phyloP scores from a whole-genome alignment of 1,140 invertebrate genomes.

The Hermetia illucens region DNA sequence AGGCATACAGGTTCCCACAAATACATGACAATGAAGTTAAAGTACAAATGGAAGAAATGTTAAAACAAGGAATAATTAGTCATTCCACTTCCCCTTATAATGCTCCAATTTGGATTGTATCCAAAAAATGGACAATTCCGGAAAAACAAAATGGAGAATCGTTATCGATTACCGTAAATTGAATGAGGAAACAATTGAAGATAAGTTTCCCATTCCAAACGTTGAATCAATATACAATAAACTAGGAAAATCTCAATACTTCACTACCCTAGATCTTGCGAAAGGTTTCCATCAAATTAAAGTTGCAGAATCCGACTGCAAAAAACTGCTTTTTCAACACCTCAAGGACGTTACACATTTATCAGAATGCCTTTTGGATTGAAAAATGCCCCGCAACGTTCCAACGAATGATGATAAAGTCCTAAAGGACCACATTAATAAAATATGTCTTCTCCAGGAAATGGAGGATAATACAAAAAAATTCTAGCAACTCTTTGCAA shows the following conservation, averaged over 20 bases:
- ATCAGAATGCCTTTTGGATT: too few relatives aligned
- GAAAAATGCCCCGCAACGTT: too few relatives aligned
- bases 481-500: too few relatives aligned
- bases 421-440: too few relatives aligned
- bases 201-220: slow-evolving; percentile 38
- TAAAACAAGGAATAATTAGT: slow-evolving; percentile 26
- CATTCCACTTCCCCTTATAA: slow-evolving; percentile 20
- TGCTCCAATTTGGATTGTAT: slow-evolving; percentile 27
- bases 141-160: slow-evolving; percentile 26
- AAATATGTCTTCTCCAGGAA: too few relatives aligned
- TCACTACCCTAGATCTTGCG: slow-evolving; percentile 20
- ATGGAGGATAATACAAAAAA: too few relatives aligned
- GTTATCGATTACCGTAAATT: slow-evolving; percentile 29
- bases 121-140: slow-evolving; percentile 28
- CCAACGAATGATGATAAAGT: too few relatives aligned
- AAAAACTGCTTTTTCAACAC: too few relatives aligned
- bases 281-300: slow-evolving; percentile 24
- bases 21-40: slow-evolving; percentile 25
- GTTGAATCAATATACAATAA: slow-evolving; percentile 28
- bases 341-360: too few relatives aligned
- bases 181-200: slow-evolving; percentile 24
- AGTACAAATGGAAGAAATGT: slow-evolving; percentile 16
- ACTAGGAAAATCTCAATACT: slow-evolving; percentile 18
- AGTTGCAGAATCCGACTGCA: too few relatives aligned
- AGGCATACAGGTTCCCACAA: slow-evolving; percentile 23